These are phyloP conservation scores for Siniperca chuatsi DNA, from an alignment of 2,113 vertebrate genomes.

Conservation along the genomic window DNA sequence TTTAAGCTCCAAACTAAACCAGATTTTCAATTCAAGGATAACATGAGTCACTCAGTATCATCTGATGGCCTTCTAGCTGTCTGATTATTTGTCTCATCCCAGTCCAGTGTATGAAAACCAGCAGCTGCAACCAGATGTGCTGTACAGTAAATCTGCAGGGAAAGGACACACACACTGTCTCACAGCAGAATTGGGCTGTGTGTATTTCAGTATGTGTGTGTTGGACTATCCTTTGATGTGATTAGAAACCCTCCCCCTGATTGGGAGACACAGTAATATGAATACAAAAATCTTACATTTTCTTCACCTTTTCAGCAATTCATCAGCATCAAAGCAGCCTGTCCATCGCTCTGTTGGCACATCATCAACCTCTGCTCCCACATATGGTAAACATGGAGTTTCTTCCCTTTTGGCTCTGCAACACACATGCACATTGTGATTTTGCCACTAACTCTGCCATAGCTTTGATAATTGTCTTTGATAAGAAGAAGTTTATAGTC, in stretches of 20 bases:
- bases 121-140: slow-evolving; percentile 50
- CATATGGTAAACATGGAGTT: slow-evolving; percentile 68
- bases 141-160: slow-evolving; percentile 8
- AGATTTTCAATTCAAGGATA: slow-evolving; percentile 32
- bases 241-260: neutral
- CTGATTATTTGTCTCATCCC: slow-evolving; percentile 38
- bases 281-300: neutral
- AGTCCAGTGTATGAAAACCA: slow-evolving; percentile 15
- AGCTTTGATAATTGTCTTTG: neutral
- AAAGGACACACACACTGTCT: neutral
- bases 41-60: slow-evolving; percentile 19
- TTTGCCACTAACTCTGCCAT: neutral
- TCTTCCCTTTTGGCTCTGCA: neutral
- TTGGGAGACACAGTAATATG: slow-evolving; percentile 15
- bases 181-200: neutral
- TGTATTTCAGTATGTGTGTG: neutral
- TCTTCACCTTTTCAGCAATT: slow-evolving; percentile 61
- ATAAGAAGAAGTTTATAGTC: neutral
- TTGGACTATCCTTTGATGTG: neutral
- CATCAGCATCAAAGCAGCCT: slow-evolving; percentile 60
- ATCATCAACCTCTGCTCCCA: slow-evolving; percentile 47
- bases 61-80: slow-evolving; percentile 11
- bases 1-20: slow-evolving; percentile 17
- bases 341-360: slow-evolving; percentile 48
- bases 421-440: neutral